Evolutionary conservation across 2,888 invertebrate genomes (phyloP), one percentile per base, ranked within the genome.

Genomic region (Leucophora obtusa): DNA sequence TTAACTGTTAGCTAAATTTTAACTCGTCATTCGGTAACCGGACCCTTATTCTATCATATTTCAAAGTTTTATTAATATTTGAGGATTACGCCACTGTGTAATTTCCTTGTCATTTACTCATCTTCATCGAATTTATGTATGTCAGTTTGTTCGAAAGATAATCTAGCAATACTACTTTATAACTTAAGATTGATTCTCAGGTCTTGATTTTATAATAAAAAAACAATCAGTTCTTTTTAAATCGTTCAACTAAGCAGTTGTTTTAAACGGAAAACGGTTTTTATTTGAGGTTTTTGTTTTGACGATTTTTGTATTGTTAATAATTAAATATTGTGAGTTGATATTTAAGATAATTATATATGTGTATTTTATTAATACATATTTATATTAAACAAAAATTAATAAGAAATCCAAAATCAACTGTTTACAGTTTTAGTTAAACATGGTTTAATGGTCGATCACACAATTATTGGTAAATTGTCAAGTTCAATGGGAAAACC

Each of bases 401-500:
- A 28, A 28, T 28, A 47, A 47, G n/a, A 47, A 47, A 47, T 38
- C 38, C 2, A 10, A 38, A 38, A 35, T 11, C 28, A 38, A 11
- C 2, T n/a, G n/a, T 47, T 47, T n/a, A n/a, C 43, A 47, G 4
- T 47, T n/a, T 15, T n/a, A 4, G n/a, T 47, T 47, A 47, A 47
- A 47, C 6, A n/a, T 47, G n/a, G 43, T 47, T 47, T 3, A n/a
- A n/a, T 47, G 43, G n/a, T 47, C n/a, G n/a, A 6, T n/a, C n/a
- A n/a, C 4, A 47, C 7, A n/a, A n/a, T 43, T 43, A 14, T 5
- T n/a, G n/a, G 1, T 47, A n/a, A 60, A 69, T 28, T 58, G 56
- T 59, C 76, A 77, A 77, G 77, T 66, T 71, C 71, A 71, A 60
- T 71, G 65, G 53, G n/a, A 77, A 71, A 77, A 77, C 77, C 77